Evolutionary conservation across 2,797 vertebrate species (phyloP), one percentile per base, ranked within the genome.

Genomic region (Acrossocheilus fasciatus): DNA sequence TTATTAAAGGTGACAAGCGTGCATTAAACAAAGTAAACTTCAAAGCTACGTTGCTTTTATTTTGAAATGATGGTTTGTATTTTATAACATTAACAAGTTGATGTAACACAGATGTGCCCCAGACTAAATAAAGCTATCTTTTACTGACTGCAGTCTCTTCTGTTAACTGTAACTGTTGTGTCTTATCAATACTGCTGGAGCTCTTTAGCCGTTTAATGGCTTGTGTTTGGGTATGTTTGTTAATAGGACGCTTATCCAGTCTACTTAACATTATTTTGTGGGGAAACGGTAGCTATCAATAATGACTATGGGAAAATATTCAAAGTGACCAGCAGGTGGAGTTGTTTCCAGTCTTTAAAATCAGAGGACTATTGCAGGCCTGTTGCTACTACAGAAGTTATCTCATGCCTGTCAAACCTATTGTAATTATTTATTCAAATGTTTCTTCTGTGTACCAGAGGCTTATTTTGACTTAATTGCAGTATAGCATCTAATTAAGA

Each of bases 11-110:
- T 87, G 83, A 91, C 78, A 87, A 86, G 91, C 92, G 94, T 95
- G 94, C 93, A 94, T 93, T 89, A 92, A 95, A 94, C 87, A 64
- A 66, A 92, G 76, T 83, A 86, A 91, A 94, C 91, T 91, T 93
- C 92, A 93, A 94, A 94, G 91, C 95, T 94, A 95, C 94, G 93
- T 96, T 95, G 97, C 97, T 98, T 99, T 98, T 97, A 98, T 98
- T 99, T 98, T 97, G 92, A 98, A 97, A 97, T 97, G 96, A 96
- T 97, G 95, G 93, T 96, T 96, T 96, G 91, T 97, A 97, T 97
- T 97, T 96, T 96, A 97, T 97, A 96, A 97, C 94, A 96, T 95
- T 97, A 97, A 96, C 96, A 95, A 90, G 23, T 78, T 89, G 96
- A 96, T 96, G 94, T 93, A 95, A 94, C 89, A 92, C 89, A 87